Conservation (phyloP, 2,113 vertebrate genomes). For the Zapus hudsonius region DNA sequence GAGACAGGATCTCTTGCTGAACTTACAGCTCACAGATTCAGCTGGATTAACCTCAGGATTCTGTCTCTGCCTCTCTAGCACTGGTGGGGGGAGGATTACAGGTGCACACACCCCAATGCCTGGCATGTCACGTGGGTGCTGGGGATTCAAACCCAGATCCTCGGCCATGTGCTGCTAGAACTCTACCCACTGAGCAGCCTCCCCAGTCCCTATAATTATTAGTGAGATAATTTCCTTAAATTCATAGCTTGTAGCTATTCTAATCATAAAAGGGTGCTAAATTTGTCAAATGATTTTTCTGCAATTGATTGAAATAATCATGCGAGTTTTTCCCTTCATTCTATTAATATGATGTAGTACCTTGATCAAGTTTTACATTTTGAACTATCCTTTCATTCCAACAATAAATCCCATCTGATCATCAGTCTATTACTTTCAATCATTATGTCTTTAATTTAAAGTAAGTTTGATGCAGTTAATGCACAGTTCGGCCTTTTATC, state of each 20-base stretch:
- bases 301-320: not conserved
- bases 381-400: conserved; percentile 7
- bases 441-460: not conserved
- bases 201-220: no score
- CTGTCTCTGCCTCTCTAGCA: no score
- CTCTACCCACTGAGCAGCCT: no score
- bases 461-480: not conserved
- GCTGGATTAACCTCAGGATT: no score
- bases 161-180: no score
- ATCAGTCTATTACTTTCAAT: not conserved
- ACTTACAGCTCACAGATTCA: no score
- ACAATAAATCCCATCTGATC: not conserved
- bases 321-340: not conserved
- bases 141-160: no score
- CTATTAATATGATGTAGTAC: not conserved
- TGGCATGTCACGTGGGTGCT: no score
- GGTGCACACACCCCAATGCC: no score
- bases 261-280: not conserved
- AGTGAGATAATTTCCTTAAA: no score
- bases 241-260: not conserved
- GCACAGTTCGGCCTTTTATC: not conserved
- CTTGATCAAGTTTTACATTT: not conserved
- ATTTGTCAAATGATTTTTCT: not conserved
- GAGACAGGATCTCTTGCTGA: no score
- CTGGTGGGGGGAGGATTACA: no score